phyloP scores from a whole-genome alignment of 1,140 invertebrate species.

The Lineus longissimus region DNA sequence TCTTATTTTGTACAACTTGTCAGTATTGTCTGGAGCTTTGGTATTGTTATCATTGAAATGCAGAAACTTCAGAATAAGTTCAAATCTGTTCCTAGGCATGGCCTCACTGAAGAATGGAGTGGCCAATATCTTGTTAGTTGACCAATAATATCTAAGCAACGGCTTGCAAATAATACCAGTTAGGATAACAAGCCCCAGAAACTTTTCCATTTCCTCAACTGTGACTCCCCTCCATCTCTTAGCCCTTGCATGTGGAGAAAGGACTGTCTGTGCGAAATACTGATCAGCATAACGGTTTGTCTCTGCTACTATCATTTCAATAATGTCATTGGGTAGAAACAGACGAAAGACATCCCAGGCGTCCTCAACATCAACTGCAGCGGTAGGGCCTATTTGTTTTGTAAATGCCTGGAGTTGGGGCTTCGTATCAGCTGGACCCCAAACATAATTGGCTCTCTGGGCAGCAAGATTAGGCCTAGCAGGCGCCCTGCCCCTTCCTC shows the following conservation, averaged over 20 bases:
- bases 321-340: background rate
- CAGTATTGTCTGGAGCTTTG: background rate
- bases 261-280: background rate
- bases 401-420: background rate
- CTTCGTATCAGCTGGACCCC: background rate
- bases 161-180: background rate
- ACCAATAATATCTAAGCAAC: background rate
- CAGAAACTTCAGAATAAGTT: background rate
- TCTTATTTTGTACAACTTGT: background rate
- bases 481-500: background rate
- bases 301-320: background rate
- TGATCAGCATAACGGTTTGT: background rate
- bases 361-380: background rate
- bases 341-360: background rate
- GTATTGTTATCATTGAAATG: background rate
- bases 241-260: background rate
- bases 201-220: background rate
- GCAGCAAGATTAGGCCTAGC: background rate
- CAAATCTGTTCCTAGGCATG: background rate
- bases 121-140: background rate
- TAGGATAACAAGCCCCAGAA: background rate
- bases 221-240: background rate
- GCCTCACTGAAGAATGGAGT: background rate
- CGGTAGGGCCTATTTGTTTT: background rate
- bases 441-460: background rate